These are phyloP conservation scores for Spheniscus humboldti DNA, from an alignment of 2,797 vertebrate species.

Conservation along the genomic window DNA sequence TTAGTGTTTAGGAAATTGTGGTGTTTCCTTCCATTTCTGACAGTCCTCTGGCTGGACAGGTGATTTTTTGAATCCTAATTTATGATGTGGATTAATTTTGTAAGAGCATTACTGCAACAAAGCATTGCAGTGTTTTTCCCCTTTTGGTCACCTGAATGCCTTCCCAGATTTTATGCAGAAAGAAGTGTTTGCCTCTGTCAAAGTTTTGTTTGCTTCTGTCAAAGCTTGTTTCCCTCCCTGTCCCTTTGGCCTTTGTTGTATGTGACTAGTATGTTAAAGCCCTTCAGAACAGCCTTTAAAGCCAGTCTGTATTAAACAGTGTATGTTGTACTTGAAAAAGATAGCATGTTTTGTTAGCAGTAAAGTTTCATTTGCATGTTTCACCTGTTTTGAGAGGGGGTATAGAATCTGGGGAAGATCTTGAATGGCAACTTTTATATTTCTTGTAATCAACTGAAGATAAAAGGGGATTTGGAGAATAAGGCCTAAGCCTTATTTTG, in stretches of 20 bases:
- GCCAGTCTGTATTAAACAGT: not conserved
- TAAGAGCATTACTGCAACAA: not conserved
- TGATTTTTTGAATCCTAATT: not conserved
- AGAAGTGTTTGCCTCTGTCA: not conserved
- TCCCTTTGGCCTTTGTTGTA: not conserved
- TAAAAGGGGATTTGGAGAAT: not conserved
- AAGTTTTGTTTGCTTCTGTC: not conserved
- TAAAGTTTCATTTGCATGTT: not conserved
- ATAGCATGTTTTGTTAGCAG: not conserved
- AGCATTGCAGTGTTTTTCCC: not conserved
- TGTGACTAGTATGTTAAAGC: not conserved
- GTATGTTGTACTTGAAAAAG: not conserved
- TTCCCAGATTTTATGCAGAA: not conserved
- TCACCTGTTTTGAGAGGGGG: not conserved
- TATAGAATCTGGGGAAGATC: not conserved
- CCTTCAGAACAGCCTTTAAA: not conserved
- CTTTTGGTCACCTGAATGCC: not conserved
- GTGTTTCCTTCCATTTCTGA: not conserved
- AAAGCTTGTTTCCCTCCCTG: not conserved
- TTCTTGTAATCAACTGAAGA: not conserved
- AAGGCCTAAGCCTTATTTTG: not conserved
- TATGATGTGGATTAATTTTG: not conserved
- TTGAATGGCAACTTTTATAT: not conserved
- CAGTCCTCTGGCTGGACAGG: not conserved
- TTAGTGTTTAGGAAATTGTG: not conserved